Evolutionary conservation across 2,888 invertebrate genomes (phyloP).

Genomic region (Eudemis profundana): DNA sequence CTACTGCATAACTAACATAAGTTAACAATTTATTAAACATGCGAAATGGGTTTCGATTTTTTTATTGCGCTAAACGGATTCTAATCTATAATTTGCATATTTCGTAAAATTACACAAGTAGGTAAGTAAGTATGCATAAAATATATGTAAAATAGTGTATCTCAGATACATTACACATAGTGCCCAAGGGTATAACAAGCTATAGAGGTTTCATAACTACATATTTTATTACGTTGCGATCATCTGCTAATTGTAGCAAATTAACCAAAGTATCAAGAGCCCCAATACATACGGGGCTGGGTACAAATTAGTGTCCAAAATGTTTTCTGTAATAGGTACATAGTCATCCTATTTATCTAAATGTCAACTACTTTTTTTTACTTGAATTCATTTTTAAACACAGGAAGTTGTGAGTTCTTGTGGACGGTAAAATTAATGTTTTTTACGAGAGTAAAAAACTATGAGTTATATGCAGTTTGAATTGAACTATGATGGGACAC

Average conservation of each 20-base stretch:
- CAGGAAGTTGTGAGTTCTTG: background rate
- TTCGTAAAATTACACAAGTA: constrained; percentile 14
- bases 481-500: no score
- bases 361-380: constrained; percentile 20
- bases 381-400: constrained; percentile 1
- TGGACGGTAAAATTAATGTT: background rate
- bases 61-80: constrained; percentile 7
- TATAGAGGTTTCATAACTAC: constrained; percentile 8
- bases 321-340: background rate
- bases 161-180: background rate
- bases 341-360: constrained; percentile 5
- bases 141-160: constrained; percentile 16
- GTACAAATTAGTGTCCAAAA: background rate
- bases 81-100: constrained; percentile 11
- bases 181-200: background rate
- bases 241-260: background rate
- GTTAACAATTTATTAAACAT: background rate
- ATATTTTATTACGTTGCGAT: constrained; percentile 12
- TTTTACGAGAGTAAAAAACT: no score
- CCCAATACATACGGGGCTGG: background rate
- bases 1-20: no score
- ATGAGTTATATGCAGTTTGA: no score
- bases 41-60: background rate
- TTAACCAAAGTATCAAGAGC: background rate
- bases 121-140: constrained; percentile 11